phyloP scores from a whole-genome alignment of 1,140 invertebrate species.

The Paracyclopina nana region DNA sequence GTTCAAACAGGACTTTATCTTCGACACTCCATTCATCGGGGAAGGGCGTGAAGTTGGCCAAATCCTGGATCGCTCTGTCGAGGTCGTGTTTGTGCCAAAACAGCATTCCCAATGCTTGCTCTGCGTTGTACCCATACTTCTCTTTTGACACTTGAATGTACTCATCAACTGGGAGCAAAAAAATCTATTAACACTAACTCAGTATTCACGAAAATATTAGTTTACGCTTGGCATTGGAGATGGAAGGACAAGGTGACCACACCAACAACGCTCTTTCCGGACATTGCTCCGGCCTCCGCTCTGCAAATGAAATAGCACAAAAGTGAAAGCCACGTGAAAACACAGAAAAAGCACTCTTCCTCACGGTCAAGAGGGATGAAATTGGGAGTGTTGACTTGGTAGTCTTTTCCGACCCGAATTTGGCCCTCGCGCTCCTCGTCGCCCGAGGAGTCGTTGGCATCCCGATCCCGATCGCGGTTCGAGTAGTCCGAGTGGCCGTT shows the following conservation, averaged over 20 bases:
- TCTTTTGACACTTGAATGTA: conserved; percentile 87
- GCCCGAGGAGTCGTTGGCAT: background rate
- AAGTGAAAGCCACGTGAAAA: background rate
- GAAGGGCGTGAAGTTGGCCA: conserved; percentile 91
- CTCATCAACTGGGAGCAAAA: conserved; percentile 56
- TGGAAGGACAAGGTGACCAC: conserved; percentile 75
- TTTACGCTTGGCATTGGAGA: conserved; percentile 66
- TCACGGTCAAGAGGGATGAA: conserved; percentile 1
- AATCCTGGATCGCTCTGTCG: conserved; percentile 67
- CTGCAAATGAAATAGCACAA: conserved; percentile 22
- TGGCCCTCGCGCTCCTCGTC: conserved; percentile 10
- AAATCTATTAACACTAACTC: conserved; percentile 18
- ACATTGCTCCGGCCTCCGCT: conserved; percentile 27
- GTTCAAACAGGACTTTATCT: conserved; percentile 93
- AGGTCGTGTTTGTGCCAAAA: conserved; percentile 97
- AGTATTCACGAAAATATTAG: conserved; percentile 21
- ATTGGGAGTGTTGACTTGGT: conserved; percentile 1
- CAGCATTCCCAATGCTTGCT: conserved; percentile 90
- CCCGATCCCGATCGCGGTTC: background rate
- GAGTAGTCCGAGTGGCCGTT: background rate
- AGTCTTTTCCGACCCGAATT: conserved; percentile 16
- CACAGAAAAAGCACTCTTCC: conserved; percentile 15
- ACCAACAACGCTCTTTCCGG: conserved; percentile 74
- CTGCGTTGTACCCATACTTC: conserved; percentile 91
- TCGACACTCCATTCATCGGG: conserved; percentile 96